phyloP scores from a whole-genome alignment of 2,113 vertebrate genomes.

The Chaetorhynchus papuensis region DNA sequence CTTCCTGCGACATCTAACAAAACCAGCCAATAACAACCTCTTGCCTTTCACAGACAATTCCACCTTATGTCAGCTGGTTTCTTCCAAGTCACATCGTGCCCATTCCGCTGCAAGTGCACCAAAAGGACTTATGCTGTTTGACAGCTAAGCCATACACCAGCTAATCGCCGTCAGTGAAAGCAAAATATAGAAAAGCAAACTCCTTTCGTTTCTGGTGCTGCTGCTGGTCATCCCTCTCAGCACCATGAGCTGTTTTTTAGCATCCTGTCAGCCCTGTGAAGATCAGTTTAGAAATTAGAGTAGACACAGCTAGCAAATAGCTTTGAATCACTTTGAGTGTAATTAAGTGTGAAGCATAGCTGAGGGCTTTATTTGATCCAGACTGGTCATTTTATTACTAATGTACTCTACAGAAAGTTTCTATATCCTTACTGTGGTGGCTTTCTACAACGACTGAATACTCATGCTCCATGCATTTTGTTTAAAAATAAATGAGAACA shows the following conservation, averaged over 20 bases:
- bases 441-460: not conserved
- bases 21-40: constrained; percentile 62
- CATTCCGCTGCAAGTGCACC: constrained; percentile 25
- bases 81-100: constrained; percentile 49
- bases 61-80: constrained; percentile 67
- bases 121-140: constrained; percentile 53
- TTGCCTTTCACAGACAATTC: constrained; percentile 64
- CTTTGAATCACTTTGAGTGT: constrained; percentile 52
- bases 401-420: not conserved
- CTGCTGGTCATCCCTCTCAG: not conserved
- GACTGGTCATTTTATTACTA: constrained; percentile 49
- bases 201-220: constrained; percentile 4
- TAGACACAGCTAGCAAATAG: constrained; percentile 34
- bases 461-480: not conserved
- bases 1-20: constrained; percentile 52
- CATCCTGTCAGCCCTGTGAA: not conserved
- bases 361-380: constrained; percentile 53
- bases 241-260: not conserved
- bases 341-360: constrained; percentile 59
- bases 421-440: not conserved
- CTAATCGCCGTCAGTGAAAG: not conserved
- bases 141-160: constrained; percentile 46
- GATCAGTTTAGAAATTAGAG: constrained; percentile 39
- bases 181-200: not conserved
- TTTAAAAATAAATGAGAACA: constrained; percentile 22